Evolutionary conservation across 2,113 vertebrate genomes (phyloP).

Genomic region (Oryzias melastigma): DNA sequence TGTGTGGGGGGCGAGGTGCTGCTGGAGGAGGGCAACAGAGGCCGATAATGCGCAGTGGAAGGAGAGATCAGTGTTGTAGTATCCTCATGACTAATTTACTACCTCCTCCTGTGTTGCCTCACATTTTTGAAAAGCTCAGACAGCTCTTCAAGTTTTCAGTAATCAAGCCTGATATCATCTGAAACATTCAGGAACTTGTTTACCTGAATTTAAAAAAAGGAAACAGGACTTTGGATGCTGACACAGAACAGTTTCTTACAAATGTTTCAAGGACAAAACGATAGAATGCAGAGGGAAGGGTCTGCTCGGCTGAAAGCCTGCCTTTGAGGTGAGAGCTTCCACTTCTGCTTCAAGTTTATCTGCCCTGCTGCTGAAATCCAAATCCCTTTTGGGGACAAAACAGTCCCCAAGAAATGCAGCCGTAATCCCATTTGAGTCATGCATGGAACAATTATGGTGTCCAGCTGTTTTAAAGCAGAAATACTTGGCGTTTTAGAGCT

Average conservation of each 20-base stretch:
- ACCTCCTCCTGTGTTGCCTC: constrained; percentile 21
- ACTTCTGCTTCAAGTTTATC: constrained; percentile 3
- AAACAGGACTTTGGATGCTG: background rate
- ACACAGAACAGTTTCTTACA: background rate
- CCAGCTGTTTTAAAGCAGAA: constrained; percentile 2
- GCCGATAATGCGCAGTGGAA: constrained; percentile 9
- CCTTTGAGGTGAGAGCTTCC: background rate
- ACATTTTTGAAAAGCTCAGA: constrained; percentile 1
- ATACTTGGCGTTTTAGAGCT: background rate
- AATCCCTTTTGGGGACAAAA: constrained; percentile 13
- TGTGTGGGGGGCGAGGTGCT: background rate
- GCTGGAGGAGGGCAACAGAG: background rate
- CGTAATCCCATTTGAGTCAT: constrained; percentile 2
- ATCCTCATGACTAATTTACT: constrained; percentile 57
- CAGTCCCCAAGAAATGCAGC: constrained; percentile 12
- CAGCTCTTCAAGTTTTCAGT: constrained; percentile 3
- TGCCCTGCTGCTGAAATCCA: constrained; percentile 1
- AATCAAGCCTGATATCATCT: background rate
- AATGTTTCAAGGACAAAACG: background rate
- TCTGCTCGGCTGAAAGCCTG: background rate
- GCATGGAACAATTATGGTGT: background rate
- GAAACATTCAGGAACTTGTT: constrained; percentile 15
- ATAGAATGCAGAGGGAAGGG: background rate
- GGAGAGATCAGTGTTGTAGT: constrained; percentile 33
- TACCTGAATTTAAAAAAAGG: background rate